Conservation (phyloP, 2,888 invertebrate species). For the Chironomus tentans region DNA sequence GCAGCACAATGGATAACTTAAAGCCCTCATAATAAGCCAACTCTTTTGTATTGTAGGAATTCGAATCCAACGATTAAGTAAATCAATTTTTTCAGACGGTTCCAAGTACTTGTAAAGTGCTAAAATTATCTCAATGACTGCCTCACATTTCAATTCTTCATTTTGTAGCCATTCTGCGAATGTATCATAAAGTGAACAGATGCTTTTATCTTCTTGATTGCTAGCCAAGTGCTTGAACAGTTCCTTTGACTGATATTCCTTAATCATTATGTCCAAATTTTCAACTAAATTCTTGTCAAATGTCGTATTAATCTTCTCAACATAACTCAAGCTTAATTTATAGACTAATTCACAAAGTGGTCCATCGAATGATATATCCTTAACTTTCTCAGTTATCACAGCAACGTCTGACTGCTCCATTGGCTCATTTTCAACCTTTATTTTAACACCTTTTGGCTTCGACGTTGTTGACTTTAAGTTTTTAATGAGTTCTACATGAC, state of each 20-base stretch:
- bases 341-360: slow-evolving; percentile 44
- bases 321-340: slow-evolving; percentile 46
- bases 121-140: slow-evolving; percentile 55
- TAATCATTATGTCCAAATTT: slow-evolving; percentile 47
- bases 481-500: slow-evolving; percentile 44
- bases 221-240: slow-evolving; percentile 45
- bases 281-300: slow-evolving; percentile 44
- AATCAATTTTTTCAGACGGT: slow-evolving; percentile 45
- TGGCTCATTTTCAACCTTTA: slow-evolving; percentile 39
- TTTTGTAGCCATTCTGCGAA: slow-evolving; percentile 45
- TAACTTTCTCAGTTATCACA: slow-evolving; percentile 31
- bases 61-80: slow-evolving; percentile 47
- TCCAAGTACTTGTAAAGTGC: slow-evolving; percentile 48
- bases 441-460: slow-evolving; percentile 32
- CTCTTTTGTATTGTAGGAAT: slow-evolving; percentile 34
- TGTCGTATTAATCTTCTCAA: slow-evolving; percentile 45
- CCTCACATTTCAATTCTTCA: slow-evolving; percentile 45
- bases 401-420: slow-evolving; percentile 46
- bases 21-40: slow-evolving; percentile 36
- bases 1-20: slow-evolving; percentile 39
- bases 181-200: slow-evolving; percentile 33
- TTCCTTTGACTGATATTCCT: slow-evolving; percentile 47
- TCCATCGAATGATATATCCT: slow-evolving; percentile 29
- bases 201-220: slow-evolving; percentile 32
- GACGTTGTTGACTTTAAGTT: slow-evolving; percentile 32